phyloP scores from a whole-genome alignment of 2,797 vertebrate species.

The Nannoperca australis region DNA sequence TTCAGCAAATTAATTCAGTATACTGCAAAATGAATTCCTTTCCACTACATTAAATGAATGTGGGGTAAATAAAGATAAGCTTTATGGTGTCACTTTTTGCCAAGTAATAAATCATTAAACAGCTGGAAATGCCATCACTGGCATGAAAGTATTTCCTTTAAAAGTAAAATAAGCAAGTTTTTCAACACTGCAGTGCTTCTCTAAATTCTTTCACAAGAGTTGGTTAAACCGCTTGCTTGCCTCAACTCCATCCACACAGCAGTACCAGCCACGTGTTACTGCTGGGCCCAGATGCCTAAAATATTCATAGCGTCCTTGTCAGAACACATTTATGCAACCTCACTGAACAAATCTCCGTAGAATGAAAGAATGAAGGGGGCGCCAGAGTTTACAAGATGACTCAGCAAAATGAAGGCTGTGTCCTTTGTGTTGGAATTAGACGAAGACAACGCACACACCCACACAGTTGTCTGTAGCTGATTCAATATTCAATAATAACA shows the following conservation, averaged over 20 bases:
- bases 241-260: slow-evolving; percentile 38
- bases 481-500: slow-evolving; percentile 18
- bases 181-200: slow-evolving; percentile 10
- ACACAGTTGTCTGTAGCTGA: not conserved
- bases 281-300: slow-evolving; percentile 69
- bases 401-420: slow-evolving; percentile 45
- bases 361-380: slow-evolving; percentile 37
- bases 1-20: not conserved
- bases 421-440: slow-evolving; percentile 36
- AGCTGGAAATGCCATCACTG: not conserved
- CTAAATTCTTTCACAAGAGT: slow-evolving; percentile 20
- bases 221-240: slow-evolving; percentile 16
- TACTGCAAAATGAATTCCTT: not conserved
- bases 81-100: not conserved
- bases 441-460: slow-evolving; percentile 1
- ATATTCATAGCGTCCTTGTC: slow-evolving; percentile 83
- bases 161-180: not conserved
- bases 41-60: not conserved
- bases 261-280: slow-evolving; percentile 50
- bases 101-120: not conserved
- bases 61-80: not conserved
- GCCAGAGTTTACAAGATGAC: slow-evolving; percentile 52
- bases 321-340: slow-evolving; percentile 74
- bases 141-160: not conserved
- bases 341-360: slow-evolving; percentile 66